A percentile compares a stretch with the other conserved stretches of the same genome.
These are phyloP conservation scores for Alosa alosa DNA, from an alignment of 2,113 vertebrate genomes.

Conservation along the genomic window DNA sequence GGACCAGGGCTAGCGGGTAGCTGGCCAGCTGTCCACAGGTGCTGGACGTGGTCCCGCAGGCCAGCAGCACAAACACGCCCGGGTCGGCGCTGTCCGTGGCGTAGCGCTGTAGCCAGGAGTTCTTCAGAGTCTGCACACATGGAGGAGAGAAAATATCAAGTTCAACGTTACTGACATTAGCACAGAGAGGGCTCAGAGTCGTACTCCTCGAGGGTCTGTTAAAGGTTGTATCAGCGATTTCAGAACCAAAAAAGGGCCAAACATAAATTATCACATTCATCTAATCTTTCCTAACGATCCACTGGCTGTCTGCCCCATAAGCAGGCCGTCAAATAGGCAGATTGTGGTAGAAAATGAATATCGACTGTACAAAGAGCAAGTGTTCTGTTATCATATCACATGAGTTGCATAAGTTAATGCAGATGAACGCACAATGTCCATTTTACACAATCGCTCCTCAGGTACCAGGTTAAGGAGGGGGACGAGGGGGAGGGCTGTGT, in stretches of 20 bases:
- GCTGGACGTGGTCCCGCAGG: conserved; percentile 93
- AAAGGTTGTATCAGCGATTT: neutral
- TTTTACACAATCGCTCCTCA: neutral
- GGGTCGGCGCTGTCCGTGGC: conserved; percentile 89
- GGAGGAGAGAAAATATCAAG: neutral
- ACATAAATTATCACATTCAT: too few species aligned
- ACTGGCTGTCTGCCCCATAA: too few species aligned
- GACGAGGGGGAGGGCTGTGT: neutral
- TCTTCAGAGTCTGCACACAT: conserved; percentile 84
- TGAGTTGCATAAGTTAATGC: neutral
- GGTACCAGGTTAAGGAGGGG: neutral
- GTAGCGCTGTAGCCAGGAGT: conserved; percentile 85
- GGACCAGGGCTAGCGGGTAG: conserved; percentile 90
- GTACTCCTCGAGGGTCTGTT: neutral
- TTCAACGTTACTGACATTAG: too few species aligned
- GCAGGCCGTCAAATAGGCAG: neutral
- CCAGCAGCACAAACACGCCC: conserved; percentile 89
- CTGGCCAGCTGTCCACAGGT: conserved; percentile 93
- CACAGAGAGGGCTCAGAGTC: neutral
- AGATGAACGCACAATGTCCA: neutral
- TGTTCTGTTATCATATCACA: neutral
- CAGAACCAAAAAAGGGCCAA: too few species aligned
- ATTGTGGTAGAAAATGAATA: neutral
- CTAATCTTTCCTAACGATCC: too few species aligned
- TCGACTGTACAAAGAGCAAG: neutral